These are phyloP conservation scores for Dyspetes luteomarginatus DNA, from an alignment of 2,888 invertebrate genomes.

Conservation along the genomic window DNA sequence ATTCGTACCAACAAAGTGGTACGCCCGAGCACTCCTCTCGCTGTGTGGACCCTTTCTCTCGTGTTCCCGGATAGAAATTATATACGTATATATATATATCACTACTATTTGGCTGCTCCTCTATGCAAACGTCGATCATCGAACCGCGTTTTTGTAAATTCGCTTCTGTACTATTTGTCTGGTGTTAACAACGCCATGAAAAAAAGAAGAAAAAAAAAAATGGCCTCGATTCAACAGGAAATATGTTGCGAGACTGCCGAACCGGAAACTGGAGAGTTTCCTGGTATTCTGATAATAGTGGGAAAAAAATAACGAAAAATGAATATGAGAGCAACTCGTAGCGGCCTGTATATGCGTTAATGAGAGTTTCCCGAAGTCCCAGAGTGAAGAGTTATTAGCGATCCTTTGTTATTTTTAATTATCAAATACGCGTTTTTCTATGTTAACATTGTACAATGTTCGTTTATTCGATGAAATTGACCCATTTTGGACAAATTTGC, in stretches of 20 bases:
- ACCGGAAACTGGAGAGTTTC: not conserved
- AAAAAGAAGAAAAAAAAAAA: slow-evolving; percentile 14
- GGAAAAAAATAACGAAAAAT: not conserved
- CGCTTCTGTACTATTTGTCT: slow-evolving; percentile 21
- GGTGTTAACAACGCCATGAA: slow-evolving; percentile 16
- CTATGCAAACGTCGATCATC: slow-evolving; percentile 24
- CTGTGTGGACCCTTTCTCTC: not conserved
- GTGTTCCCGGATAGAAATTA: not conserved
- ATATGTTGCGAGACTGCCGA: not conserved
- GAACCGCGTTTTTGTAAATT: slow-evolving; percentile 35
- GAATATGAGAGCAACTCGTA: not conserved
- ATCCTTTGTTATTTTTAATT: not conserved
- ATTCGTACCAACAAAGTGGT: slow-evolving; percentile 62
- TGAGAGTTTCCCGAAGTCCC: not conserved
- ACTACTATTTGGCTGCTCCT: not conserved
- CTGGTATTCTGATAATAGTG: not conserved
- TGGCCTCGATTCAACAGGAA: not conserved
- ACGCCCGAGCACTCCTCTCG: slow-evolving; percentile 18
- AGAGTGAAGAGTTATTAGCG: not conserved
- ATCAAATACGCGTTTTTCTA: not conserved
- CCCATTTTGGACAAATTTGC: too few species aligned
- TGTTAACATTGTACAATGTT: not conserved
- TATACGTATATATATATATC: not conserved
- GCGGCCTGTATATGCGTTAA: not conserved
- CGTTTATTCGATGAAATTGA: slow-evolving; percentile 15